Evolutionary conservation across 2,113 vertebrate genomes (phyloP), one percentile per base, ranked within the genome.

Genomic region (Polyodon spathula): DNA sequence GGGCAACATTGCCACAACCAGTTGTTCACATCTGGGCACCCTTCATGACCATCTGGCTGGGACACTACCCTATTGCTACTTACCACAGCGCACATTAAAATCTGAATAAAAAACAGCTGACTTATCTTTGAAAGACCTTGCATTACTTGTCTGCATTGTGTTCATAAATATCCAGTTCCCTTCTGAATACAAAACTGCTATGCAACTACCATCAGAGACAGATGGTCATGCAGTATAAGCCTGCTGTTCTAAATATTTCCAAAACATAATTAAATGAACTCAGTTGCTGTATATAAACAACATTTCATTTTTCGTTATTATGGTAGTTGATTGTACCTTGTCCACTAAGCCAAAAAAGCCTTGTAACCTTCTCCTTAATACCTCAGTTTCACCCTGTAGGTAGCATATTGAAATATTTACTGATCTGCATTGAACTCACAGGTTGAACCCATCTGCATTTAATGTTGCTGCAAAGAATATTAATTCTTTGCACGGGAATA

Each of bases 81-180:
- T 27, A 27, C 27, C 27, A 27, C 27, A 27, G 27, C 27, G 27
- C 48, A 50, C 14, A n/a, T n/a, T 50, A 50, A 50, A 8, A 3
- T 50, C 48, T 50, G 27, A 27, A 27, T 27, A 27, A 27, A 27
- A 27, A 27, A 27, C 1, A 10, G 48, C 14, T 50, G 9, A 50
- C 15, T 50, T 50, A 50, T n/a, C 48, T 50, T 50, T 50, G 48
- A 50, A 50, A 50, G 48, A 50, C 48, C 48, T 50, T 50, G 48
- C 48, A 10, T 50, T 27, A 27, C 27, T 2, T 50, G 48, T 14
- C 42, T 44, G 42, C 42, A 6, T 50, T 6, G 15, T 10, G 48
- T 50, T 50, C 3, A 50, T n/a, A 50, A 12, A 50, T 50, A 50
- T 14, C 48, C 9, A 12, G 12, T 14, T 50, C 48, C 48, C 48